Percentiles rank a stretch among this genome's conserved stretches.
These are phyloP conservation scores for Tubulanus polymorphus DNA, from an alignment of 2,888 invertebrate species.

Conservation along the genomic window DNA sequence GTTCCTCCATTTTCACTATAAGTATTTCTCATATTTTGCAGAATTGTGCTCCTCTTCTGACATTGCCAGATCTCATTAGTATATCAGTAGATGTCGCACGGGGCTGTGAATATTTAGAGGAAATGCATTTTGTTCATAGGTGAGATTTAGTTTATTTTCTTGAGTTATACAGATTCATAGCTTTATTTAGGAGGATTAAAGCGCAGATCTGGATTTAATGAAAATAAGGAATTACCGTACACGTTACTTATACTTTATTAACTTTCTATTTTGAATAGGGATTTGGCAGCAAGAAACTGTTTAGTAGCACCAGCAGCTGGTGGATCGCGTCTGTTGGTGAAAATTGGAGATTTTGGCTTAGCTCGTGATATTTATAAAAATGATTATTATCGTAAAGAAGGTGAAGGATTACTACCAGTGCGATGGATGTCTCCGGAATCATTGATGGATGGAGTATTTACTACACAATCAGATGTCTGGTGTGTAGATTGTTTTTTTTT, in stretches of 20 bases:
- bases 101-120: conserved; percentile 93
- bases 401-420: conserved; percentile 82
- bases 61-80: conserved; percentile 76
- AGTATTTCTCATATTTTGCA: background rate
- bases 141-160: conserved; percentile 18
- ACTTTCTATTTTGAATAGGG: conserved; percentile 54
- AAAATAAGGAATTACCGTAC: too few species aligned
- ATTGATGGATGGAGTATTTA: conserved; percentile 90
- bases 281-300: conserved; percentile 94
- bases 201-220: too few species aligned
- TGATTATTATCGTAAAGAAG: conserved; percentile 95
- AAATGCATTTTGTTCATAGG: conserved; percentile 94
- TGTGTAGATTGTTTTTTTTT: conserved; percentile 20
- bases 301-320: conserved; percentile 62
- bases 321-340: conserved; percentile 68
- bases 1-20: too few species aligned
- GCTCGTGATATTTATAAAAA: conserved; percentile 95
- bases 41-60: conserved; percentile 55
- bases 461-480: conserved; percentile 96
- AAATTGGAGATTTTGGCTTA: conserved; percentile 95
- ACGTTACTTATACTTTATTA: background rate
- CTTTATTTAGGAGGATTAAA: background rate
- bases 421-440: conserved; percentile 99
- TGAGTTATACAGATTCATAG: background rate
- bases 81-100: conserved; percentile 95